Evolutionary conservation across 2,888 invertebrate genomes (phyloP), one percentile per base, ranked within the genome.

Genomic region (Crematogaster levior): DNA sequence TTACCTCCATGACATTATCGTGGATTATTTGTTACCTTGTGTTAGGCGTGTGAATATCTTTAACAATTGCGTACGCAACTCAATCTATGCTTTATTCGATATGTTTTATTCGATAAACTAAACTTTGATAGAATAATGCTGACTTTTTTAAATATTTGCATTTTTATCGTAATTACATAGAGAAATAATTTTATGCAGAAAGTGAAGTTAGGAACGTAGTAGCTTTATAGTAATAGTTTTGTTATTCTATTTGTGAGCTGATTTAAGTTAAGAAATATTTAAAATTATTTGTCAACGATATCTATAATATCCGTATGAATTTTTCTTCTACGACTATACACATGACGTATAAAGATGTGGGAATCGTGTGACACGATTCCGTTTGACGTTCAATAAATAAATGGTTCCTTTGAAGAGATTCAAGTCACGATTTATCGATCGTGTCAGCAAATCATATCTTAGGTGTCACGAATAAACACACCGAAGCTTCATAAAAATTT

Each of bases 321-420:
- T 58, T 46, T 68, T 77, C 30, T 24, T 40, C n/a, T 21, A 27
- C 43, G 6, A 12, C 12, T 75, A 48, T 40, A 58, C 68, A 43
- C 68, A 43, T 81, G 83, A 83, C 61, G 27, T 70, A 81, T 46
- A 66, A 75, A 63, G 58, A 74, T 72, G 81, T 74, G 60, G 21
- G 58, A 86, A 86, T 87, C 81, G 86, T 86, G 86, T 87, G 86
- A 83, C 73, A 53, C 34, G 53, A 24, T 66, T 75, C 86, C 48
- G 81, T 81, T 77, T 73, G 66, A 48, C 63, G 70, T n/a, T 65
- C 60, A 65, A 80, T 82, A 75, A 84, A 86, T 84, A 84, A 86
- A 60, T 75, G 61, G 51, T 60, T 58, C n/a, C 27, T 27, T 56
- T 24, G 68, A 58, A 83, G 74, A 56, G 81, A 63, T 65, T 80